Conservation (phyloP, 35 echinoderm and acorn worm species). For the Hemicentrotus pulcherrimus region DNA sequence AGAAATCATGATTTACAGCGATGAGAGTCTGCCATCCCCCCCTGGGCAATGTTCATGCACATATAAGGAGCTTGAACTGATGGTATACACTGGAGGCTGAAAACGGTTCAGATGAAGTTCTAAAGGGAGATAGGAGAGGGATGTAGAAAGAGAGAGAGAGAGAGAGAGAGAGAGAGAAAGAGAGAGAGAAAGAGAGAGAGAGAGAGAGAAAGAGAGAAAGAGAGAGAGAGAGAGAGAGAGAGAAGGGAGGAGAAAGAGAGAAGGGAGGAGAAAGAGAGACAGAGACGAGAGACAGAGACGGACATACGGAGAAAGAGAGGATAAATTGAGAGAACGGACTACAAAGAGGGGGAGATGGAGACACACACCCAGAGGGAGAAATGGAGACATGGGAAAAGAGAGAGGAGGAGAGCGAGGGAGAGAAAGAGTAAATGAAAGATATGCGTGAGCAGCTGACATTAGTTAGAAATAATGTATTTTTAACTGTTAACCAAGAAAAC, state of each 20-base stretch:
- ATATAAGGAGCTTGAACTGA: not conserved
- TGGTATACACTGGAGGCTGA: not conserved
- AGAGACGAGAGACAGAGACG: too few species aligned
- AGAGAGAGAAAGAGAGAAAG: not conserved
- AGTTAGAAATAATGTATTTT: too few species aligned
- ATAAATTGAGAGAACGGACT: too few species aligned
- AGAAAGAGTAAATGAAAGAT: not conserved
- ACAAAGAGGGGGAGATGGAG: not conserved
- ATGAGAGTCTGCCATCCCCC: not conserved
- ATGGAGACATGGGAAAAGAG: not conserved
- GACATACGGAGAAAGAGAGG: too few species aligned
- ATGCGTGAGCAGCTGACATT: not conserved
- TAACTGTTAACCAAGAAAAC: too few species aligned
- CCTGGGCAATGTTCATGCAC: not conserved
- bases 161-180: not conserved
- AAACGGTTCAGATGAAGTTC: too few species aligned
- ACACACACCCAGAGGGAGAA: not conserved
- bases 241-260: too few species aligned
- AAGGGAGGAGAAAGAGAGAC: not conserved
- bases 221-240: too few species aligned
- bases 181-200: not conserved
- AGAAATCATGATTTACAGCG: constrained; percentile 12
- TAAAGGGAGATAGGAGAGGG: not conserved
- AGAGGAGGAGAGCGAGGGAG: not conserved
- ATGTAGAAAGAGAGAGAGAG: not conserved